Percentiles rank a stretch among this genome's conserved stretches.
Conservation (phyloP, 2,888 invertebrate genomes). For the Orgyia antiqua region DNA sequence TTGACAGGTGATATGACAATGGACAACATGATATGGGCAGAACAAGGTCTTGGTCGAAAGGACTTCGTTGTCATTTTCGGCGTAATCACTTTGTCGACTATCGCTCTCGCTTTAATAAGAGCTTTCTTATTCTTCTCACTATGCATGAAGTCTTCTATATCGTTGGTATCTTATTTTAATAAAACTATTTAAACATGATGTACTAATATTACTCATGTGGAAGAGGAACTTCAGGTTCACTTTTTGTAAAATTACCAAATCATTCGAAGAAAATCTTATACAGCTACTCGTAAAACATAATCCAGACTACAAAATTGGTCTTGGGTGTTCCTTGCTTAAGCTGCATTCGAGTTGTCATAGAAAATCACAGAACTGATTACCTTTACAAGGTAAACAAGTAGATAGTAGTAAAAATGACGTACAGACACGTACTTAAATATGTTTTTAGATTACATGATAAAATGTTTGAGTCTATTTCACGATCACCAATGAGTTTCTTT, state of each 20-base stretch:
- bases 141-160: conserved; percentile 82
- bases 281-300: too few species aligned
- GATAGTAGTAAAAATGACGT: too few species aligned
- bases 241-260: too few species aligned
- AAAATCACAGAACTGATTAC: too few species aligned
- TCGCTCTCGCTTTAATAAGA: conserved; percentile 79
- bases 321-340: too few species aligned
- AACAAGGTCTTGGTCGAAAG: conserved; percentile 47
- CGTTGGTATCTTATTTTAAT: conserved; percentile 35
- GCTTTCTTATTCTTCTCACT: conserved; percentile 82
- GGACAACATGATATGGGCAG: conserved; percentile 54
- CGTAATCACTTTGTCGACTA: conserved; percentile 72
- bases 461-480: conserved; percentile 80
- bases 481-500: conserved; percentile 82
- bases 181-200: background rate
- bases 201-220: too few species aligned
- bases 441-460: conserved; percentile 77
- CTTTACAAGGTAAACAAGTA: too few species aligned
- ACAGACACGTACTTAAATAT: too few species aligned
- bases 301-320: too few species aligned
- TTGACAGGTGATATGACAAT: conserved; percentile 59
- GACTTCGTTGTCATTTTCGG: conserved; percentile 74
- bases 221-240: too few species aligned
- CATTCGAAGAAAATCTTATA: too few species aligned
- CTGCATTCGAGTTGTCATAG: too few species aligned